Evolutionary conservation across 2,797 vertebrate species (phyloP).

Genomic region (Coccyzus lansbergi): DNA sequence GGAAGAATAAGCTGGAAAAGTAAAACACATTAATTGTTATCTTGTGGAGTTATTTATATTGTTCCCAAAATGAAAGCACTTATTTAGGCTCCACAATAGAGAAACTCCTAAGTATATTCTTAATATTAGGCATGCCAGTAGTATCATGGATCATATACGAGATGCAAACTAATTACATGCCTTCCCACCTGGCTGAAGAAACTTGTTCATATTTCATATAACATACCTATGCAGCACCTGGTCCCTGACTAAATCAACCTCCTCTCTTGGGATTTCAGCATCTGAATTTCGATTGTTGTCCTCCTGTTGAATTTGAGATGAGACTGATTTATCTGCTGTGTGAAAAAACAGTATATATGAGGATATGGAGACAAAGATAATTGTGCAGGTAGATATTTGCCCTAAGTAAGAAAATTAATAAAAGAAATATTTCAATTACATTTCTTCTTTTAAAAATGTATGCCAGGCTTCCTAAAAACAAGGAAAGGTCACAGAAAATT

Average conservation of each 20-base stretch:
- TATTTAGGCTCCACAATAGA: not conserved
- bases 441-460: not conserved
- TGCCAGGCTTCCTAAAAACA: not conserved
- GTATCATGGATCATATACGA: not conserved
- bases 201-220: not conserved
- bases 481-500: not conserved
- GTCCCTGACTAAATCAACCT: constrained; percentile 9
- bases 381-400: not conserved
- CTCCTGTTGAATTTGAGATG: not conserved
- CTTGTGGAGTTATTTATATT: not conserved
- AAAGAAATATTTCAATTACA: not conserved
- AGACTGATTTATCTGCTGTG: constrained; percentile 7
- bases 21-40: not conserved
- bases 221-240: constrained; percentile 83
- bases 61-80: not conserved
- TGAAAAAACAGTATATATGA: constrained; percentile 46
- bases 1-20: not conserved
- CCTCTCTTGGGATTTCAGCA: not conserved
- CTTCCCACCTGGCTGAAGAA: not conserved
- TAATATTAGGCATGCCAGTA: not conserved
- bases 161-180: not conserved
- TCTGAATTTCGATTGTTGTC: not conserved
- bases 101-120: not conserved
- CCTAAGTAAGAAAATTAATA: not conserved
- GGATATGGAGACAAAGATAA: not conserved